Conservation (phyloP, 2,797 vertebrate genomes). For the Menidia menidia region DNA sequence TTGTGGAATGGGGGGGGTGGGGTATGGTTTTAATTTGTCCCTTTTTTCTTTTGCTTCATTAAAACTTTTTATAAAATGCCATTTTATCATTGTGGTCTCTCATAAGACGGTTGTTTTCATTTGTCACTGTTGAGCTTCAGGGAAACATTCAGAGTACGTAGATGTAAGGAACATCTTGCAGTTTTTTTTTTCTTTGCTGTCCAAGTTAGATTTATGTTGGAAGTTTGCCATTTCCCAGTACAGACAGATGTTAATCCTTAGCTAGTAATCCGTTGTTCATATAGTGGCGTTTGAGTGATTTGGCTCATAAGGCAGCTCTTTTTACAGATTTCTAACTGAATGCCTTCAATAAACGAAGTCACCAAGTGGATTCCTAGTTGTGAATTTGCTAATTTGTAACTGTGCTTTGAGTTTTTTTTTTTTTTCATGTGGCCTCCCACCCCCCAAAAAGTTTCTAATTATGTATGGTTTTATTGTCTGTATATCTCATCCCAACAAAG, state of each 20-base stretch:
- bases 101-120: conserved; percentile 35
- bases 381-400: conserved; percentile 30
- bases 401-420: no score
- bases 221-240: conserved; percentile 6
- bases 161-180: conserved; percentile 22
- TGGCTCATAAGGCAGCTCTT: conserved; percentile 61
- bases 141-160: conserved; percentile 24
- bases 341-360: conserved; percentile 54
- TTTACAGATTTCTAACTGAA: conserved; percentile 48
- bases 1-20: conserved; percentile 5
- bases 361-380: conserved; percentile 38
- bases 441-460: not conserved
- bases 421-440: no score
- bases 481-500: not conserved
- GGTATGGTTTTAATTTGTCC: conserved; percentile 70
- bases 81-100: conserved; percentile 70
- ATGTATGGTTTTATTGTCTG: conserved; percentile 29
- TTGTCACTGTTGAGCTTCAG: conserved; percentile 39
- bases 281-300: conserved; percentile 20
- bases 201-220: conserved; percentile 39
- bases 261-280: conserved; percentile 20
- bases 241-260: conserved; percentile 11
- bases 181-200: conserved; percentile 29
- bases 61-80: conserved; percentile 85
- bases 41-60: conserved; percentile 76